Evolutionary conservation across 2,113 vertebrate species (phyloP).

Genomic region (Pterophyllum scalare): DNA sequence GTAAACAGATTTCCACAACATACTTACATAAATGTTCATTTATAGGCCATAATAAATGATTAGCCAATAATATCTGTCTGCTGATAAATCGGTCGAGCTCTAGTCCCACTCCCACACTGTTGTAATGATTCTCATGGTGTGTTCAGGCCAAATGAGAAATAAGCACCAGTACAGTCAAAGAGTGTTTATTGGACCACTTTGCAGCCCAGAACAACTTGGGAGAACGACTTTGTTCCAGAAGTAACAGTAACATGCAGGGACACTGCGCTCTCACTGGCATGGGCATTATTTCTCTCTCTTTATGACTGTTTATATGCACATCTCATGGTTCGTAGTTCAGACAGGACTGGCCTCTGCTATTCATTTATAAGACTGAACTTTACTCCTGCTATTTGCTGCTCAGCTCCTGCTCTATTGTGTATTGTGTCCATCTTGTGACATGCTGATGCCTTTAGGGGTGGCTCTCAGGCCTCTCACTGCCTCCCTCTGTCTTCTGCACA

Average conservation of each 20-base stretch:
- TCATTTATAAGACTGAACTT: background rate
- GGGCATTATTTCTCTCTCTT: background rate
- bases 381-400: slow-evolving; percentile 1
- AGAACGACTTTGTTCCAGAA: background rate
- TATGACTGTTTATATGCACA: background rate
- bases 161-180: background rate
- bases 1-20: background rate
- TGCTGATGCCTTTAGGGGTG: background rate
- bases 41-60: background rate
- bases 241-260: background rate
- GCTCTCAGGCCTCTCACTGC: background rate
- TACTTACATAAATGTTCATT: background rate
- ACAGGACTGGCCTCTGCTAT: background rate
- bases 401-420: background rate
- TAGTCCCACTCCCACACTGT: too few relatives aligned
- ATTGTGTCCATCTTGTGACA: slow-evolving; percentile 11
- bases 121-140: too few relatives aligned
- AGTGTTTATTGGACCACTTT: too few relatives aligned
- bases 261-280: background rate
- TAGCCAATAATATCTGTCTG: background rate
- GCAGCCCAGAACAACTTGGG: too few relatives aligned
- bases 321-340: background rate
- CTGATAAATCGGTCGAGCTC: background rate
- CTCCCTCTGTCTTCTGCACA: background rate
- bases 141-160: background rate